Evolutionary conservation across 2,888 invertebrate species (phyloP).

Genomic region (Archips xylosteana): DNA sequence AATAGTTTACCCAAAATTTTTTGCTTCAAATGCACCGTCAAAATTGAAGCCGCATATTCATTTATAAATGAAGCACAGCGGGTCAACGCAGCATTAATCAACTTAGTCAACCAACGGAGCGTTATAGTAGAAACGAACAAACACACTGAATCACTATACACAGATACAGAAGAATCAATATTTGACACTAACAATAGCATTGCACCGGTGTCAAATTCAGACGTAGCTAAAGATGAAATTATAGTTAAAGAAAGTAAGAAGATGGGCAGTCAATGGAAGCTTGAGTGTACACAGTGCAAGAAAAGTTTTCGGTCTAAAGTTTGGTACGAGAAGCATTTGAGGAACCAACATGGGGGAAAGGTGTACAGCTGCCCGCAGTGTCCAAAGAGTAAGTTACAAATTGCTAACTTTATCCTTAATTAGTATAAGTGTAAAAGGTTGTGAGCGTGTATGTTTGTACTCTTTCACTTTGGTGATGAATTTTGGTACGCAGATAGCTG

Average conservation of each 20-base stretch:
- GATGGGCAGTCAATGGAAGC: slow-evolving; percentile 49
- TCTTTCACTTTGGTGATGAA: too few relatives aligned
- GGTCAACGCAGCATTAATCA: slow-evolving; percentile 67
- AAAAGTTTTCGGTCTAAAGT: slow-evolving; percentile 68
- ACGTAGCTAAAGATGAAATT: neutral
- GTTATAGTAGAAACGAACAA: slow-evolving; percentile 66
- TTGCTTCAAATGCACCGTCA: slow-evolving; percentile 78
- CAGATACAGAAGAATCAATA: slow-evolving; percentile 40
- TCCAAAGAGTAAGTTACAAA: slow-evolving; percentile 62
- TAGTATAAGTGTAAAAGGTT: too few relatives aligned
- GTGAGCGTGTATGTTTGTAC: too few relatives aligned
- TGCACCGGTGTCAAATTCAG: neutral
- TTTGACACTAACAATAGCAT: neutral
- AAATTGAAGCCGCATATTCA: slow-evolving; percentile 78
- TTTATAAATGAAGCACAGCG: slow-evolving; percentile 77
- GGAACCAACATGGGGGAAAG: slow-evolving; percentile 65
- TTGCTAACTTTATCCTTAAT: neutral
- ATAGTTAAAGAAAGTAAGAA: slow-evolving; percentile 40
- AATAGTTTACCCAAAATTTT: slow-evolving; percentile 81
- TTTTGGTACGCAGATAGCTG: too few relatives aligned
- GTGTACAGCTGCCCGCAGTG: slow-evolving; percentile 67
- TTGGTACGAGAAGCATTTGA: slow-evolving; percentile 73
- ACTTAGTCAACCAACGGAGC: slow-evolving; percentile 63
- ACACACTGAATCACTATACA: slow-evolving; percentile 4
- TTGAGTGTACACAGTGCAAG: slow-evolving; percentile 64